Conservation (phyloP, 2,888 invertebrate species). For the Amaurobius ferox region DNA sequence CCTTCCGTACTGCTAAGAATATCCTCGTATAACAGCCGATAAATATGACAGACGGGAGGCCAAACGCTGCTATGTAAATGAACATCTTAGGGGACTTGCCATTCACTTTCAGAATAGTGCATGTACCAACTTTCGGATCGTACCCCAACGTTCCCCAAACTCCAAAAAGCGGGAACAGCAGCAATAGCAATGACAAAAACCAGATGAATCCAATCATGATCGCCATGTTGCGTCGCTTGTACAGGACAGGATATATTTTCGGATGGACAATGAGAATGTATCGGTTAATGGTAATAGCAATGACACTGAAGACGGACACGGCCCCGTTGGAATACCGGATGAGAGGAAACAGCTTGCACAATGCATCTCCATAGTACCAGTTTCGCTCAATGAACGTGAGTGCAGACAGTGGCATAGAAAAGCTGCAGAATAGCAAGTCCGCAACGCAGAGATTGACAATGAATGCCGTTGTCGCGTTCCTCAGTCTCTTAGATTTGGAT, state of each 20-base stretch:
- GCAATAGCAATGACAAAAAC: slow-evolving; percentile 84
- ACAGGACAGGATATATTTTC: slow-evolving; percentile 78
- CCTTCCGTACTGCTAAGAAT: slow-evolving; percentile 76
- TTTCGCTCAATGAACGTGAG: slow-evolving; percentile 86
- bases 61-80: slow-evolving; percentile 88
- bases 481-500: slow-evolving; percentile 86
- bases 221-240: slow-evolving; percentile 83
- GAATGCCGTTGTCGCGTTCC: slow-evolving; percentile 91
- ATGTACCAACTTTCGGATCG: slow-evolving; percentile 88
- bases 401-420: slow-evolving; percentile 90
- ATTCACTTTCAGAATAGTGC: slow-evolving; percentile 88
- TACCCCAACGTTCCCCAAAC: slow-evolving; percentile 91
- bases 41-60: slow-evolving; percentile 89
- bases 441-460: slow-evolving; percentile 90
- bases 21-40: slow-evolving; percentile 91
- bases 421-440: slow-evolving; percentile 88
- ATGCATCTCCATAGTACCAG: slow-evolving; percentile 87
- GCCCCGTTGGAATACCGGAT: slow-evolving; percentile 94
- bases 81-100: slow-evolving; percentile 86
- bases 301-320: slow-evolving; percentile 91
- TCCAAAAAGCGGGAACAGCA: slow-evolving; percentile 88
- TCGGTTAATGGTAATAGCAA: slow-evolving; percentile 92
- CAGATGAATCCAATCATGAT: slow-evolving; percentile 88
- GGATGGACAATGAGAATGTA: slow-evolving; percentile 77
- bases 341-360: slow-evolving; percentile 90